Evolutionary conservation across 1,140 invertebrate species (phyloP).

Genomic region (Coenobita brevimanus): DNA sequence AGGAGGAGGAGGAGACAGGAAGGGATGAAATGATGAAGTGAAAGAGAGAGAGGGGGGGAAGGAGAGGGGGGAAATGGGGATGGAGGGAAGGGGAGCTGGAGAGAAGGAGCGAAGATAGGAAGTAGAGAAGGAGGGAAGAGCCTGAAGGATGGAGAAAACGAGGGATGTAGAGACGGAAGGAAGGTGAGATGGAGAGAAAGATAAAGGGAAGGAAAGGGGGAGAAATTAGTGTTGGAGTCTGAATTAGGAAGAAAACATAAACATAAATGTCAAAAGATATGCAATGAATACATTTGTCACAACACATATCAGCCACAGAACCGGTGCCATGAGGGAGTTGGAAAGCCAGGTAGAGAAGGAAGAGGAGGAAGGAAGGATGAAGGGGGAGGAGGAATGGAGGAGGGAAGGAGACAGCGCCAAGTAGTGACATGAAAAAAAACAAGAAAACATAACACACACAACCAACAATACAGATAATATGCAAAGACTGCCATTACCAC

Average conservation of each 20-base stretch:
- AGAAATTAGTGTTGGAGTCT: not conserved
- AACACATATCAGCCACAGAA: no score
- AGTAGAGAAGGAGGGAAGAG: constrained; percentile 8
- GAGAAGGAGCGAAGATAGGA: not conserved
- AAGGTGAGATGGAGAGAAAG: not conserved
- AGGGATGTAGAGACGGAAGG: not conserved
- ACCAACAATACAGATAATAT: no score
- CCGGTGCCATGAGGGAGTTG: not conserved
- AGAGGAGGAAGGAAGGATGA: not conserved
- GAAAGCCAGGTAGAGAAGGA: constrained; percentile 3
- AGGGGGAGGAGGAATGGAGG: not conserved
- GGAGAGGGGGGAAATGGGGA: not conserved
- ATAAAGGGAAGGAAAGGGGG: not conserved
- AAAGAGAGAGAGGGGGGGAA: not conserved
- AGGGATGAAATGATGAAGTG: no score
- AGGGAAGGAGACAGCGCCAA: not conserved
- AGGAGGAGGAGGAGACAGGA: no score
- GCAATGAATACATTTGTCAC: no score
- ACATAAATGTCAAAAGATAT: no score
- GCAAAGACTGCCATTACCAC: no score
- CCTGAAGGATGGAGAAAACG: constrained; percentile 9
- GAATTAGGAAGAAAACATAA: no score
- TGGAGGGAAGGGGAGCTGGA: constrained; percentile 13
- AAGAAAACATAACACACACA: no score
- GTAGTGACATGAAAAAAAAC: no score